Evolutionary conservation across 2,888 invertebrate genomes (phyloP), one percentile per base, ranked within the genome.

Genomic region (Cepaea hortensis): DNA sequence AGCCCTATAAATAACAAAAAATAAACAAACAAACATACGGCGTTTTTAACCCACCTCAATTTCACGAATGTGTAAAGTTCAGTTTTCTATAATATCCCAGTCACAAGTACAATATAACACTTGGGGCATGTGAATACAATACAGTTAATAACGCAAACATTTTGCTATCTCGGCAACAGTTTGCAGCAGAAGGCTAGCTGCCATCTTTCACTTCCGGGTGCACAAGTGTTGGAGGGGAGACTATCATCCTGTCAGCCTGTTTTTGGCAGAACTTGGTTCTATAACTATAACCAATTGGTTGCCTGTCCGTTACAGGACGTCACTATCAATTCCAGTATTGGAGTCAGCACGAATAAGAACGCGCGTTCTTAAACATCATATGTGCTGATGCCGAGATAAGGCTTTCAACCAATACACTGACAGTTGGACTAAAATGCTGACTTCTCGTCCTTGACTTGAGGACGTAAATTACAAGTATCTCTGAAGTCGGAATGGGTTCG

Each of bases 191-290:
- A 20, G 50, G 15, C 62, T 35, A 73, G 73, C 73, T 55, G 83
- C 83, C 83, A 83, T 83, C 73, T 61, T 73, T 83, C 83, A 73
- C 83, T 83, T 83, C 83, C 83, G 83, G 83, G 83, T 83, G 68
- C 68, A 68, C 68, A 68, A 68, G 48, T 81, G 68, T 13, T 48
- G 23, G 3, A 81, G 20, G 81, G 81, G 81, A 68, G 65, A 18
- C 46, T 20, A 81, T 68, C 35, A 35, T 35, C 35, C 35, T 35
- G 35, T 35, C 35, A 35, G 35, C 35, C 35, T 35, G 35, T 35
- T 35, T 35, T 35, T 35, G 35, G 35, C 35, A 35, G 35, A 35
- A 35, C 1, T 35, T 35, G 35, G 35, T 35, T 35, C 35, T 35
- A 35, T 35, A 35, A 35, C 35, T 35, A 35, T 35, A 35, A 35